phyloP scores from a whole-genome alignment of 1,140 invertebrate species.

The Charaxes varanes region DNA sequence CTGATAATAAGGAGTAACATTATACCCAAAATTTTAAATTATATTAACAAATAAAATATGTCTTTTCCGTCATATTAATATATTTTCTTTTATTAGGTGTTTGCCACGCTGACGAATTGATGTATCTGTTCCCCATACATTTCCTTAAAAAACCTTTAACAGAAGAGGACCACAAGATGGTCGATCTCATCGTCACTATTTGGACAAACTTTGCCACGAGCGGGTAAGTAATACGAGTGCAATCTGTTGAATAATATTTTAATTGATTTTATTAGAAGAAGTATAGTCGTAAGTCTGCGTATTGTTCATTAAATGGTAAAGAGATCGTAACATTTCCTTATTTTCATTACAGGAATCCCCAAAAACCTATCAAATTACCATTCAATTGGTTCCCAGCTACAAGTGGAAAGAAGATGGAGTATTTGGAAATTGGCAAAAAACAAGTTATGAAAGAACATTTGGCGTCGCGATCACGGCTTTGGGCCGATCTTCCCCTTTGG shows the following conservation, averaged over 20 bases:
- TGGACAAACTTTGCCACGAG: conserved; percentile 57
- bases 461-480: conserved; percentile 32
- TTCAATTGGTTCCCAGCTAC: conserved; percentile 38
- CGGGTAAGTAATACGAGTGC: conserved; percentile 48
- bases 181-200: conserved; percentile 40
- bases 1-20: no score
- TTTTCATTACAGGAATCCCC: conserved; percentile 38
- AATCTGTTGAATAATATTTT: no score
- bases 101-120: conserved; percentile 83
- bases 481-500: conserved; percentile 45
- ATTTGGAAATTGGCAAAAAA: conserved; percentile 33
- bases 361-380: conserved; percentile 35
- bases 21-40: no score
- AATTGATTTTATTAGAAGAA: no score
- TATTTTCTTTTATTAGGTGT: conserved; percentile 65
- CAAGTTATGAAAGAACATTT: conserved; percentile 36
- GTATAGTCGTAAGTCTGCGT: not conserved
- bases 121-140: conserved; percentile 82
- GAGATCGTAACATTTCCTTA: not conserved
- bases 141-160: conserved; percentile 38
- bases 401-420: conserved; percentile 32
- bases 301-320: not conserved
- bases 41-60: not conserved
- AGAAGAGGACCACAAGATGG: conserved; percentile 34
- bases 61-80: not conserved